These are phyloP conservation scores for Drosophila prosaltans DNA, from an alignment of 1,140 invertebrate species.

Conservation along the genomic window DNA sequence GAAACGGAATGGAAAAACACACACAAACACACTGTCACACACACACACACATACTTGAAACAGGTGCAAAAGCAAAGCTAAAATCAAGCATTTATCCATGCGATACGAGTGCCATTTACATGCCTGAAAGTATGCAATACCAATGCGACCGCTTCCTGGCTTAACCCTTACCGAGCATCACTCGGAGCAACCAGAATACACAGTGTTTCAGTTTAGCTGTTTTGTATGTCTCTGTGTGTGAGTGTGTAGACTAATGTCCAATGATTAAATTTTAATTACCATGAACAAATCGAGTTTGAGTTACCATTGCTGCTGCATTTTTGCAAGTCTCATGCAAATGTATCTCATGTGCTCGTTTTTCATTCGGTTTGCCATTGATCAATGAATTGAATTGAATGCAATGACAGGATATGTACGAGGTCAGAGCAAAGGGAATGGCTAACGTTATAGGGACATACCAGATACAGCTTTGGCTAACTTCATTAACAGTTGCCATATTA, in stretches of 20 bases:
- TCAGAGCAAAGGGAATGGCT: neutral
- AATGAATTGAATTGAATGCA: conserved; percentile 28
- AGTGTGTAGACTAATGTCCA: conserved; percentile 72
- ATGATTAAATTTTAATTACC: conserved; percentile 81
- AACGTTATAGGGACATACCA: conserved; percentile 22
- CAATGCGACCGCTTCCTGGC: conserved; percentile 10
- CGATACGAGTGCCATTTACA: conserved; percentile 39
- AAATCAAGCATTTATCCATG: conserved; percentile 67
- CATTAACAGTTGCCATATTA: conserved; percentile 75
- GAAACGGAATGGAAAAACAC: conserved; percentile 4
- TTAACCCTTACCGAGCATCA: neutral
- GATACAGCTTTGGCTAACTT: conserved; percentile 52
- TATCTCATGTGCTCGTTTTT: conserved; percentile 57
- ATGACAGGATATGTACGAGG: conserved; percentile 9
- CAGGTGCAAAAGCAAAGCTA: conserved; percentile 43
- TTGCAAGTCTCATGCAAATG: conserved; percentile 50
- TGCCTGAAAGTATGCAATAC: conserved; percentile 52
- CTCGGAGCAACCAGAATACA: conserved; percentile 19
- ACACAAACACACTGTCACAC: neutral
- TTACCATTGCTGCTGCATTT: conserved; percentile 49
- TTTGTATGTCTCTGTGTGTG: conserved; percentile 12
- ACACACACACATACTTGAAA: conserved; percentile 14
- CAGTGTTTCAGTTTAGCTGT: neutral
- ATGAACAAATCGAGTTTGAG: conserved; percentile 75
- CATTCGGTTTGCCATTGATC: conserved; percentile 58